A percentile compares a stretch with the other conserved stretches of the same genome.
Evolutionary conservation across 2,888 invertebrate species (phyloP).

Genomic region (Meteorus cinctellus): DNA sequence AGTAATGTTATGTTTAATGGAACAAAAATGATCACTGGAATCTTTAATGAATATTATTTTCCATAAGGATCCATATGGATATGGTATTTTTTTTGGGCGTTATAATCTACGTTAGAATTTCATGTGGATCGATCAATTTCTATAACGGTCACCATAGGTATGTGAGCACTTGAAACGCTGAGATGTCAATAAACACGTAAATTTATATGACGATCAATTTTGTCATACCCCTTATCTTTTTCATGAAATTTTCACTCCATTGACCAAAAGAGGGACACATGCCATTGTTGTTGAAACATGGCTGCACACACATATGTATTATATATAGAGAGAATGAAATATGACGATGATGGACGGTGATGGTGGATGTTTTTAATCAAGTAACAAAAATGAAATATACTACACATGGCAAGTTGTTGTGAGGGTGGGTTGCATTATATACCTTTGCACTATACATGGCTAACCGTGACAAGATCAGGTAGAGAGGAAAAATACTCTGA

Average conservation of each 20-base stretch:
- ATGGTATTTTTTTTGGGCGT: neutral
- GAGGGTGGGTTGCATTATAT: slow-evolving; percentile 11
- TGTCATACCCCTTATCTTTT: no score
- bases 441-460: slow-evolving; percentile 14
- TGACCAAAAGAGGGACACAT: neutral
- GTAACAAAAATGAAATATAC: slow-evolving; percentile 33
- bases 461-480: slow-evolving; percentile 22
- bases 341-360: neutral
- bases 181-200: no score
- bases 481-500: slow-evolving; percentile 28
- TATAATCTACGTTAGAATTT: no score
- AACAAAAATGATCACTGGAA: no score
- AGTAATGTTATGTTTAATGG: no score
- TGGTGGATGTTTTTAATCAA: slow-evolving; percentile 25
- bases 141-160: no score
- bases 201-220: no score
- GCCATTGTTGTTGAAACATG: slow-evolving; percentile 21
- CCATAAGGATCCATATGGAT: neutral
- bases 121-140: no score
- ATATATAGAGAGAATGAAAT: neutral
- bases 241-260: no score
- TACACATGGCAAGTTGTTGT: neutral
- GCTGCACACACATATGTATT: slow-evolving; percentile 19
- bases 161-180: no score
- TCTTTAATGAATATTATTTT: no score